These are phyloP conservation scores for Anisognathus igniventris DNA, from an alignment of 2,797 vertebrate genomes.

Conservation along the genomic window DNA sequence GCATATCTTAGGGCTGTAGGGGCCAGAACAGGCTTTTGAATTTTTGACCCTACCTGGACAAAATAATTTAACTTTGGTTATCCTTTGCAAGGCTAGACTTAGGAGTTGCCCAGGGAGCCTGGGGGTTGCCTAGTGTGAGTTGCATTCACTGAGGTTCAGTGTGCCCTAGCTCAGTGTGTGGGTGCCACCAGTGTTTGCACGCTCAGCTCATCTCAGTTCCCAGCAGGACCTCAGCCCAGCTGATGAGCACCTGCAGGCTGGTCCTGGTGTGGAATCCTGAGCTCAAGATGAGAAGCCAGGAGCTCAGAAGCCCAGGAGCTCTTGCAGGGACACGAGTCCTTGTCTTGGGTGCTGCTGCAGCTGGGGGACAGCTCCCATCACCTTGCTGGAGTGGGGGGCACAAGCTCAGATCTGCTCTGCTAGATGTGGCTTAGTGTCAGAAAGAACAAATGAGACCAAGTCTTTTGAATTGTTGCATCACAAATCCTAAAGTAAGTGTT, in stretches of 20 bases:
- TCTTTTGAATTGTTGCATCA: not conserved
- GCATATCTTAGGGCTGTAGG: not conserved
- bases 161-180: fast-evolving
- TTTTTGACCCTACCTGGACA: not conserved
- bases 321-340: not conserved
- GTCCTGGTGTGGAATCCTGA: not conserved
- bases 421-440: fast-evolving
- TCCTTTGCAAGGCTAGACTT: not conserved
- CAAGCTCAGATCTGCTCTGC: not conserved
- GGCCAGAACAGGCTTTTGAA: not conserved
- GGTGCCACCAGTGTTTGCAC: not conserved
- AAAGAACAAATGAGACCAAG: not conserved
- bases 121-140: not conserved
- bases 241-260: not conserved
- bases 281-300: not conserved
- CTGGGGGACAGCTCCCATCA: fast-evolving
- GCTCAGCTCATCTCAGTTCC: not conserved
- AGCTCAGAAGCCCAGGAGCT: not conserved
- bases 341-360: not conserved
- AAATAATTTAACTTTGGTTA: not conserved
- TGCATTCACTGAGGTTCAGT: fast-evolving
- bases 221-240: not conserved
- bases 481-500: not conserved
- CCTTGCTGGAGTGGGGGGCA: not conserved
- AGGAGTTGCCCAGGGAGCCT: not conserved